A percentile compares a stretch with the other conserved stretches of the same genome.
phyloP scores from a whole-genome alignment of 2,113 vertebrate genomes.

The Cariama cristata region DNA sequence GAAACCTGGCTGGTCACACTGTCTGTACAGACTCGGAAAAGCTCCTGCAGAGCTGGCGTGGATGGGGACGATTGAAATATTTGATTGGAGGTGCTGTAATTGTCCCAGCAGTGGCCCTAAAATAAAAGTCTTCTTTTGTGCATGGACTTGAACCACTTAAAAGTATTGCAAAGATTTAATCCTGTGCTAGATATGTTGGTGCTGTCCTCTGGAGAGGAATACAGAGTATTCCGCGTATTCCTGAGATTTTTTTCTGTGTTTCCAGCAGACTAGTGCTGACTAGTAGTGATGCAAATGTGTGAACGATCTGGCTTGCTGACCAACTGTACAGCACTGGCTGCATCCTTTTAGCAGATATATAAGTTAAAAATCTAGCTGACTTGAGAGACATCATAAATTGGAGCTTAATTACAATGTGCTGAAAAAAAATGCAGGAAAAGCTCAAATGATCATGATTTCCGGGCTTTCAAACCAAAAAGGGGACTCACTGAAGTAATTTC shows the following conservation, averaged over 20 bases:
- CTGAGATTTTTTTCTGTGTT: not conserved
- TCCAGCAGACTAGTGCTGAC: not conserved
- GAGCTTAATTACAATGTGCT: not conserved
- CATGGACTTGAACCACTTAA: not conserved
- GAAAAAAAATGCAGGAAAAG: not conserved
- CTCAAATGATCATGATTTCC: constrained; percentile 19
- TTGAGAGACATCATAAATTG: not conserved
- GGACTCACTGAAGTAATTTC: constrained; percentile 47
- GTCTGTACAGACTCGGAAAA: not conserved
- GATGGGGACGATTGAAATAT: not conserved
- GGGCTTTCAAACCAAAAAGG: constrained; percentile 2
- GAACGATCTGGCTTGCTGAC: not conserved
- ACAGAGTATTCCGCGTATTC: rapidly evolving
- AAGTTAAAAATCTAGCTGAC: not conserved
- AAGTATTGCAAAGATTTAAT: not conserved
- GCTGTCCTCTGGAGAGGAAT: not conserved
- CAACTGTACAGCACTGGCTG: not conserved
- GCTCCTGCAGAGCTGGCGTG: not conserved
- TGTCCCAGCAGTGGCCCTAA: not conserved
- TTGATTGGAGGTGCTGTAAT: not conserved
- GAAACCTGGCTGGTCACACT: rapidly evolving
- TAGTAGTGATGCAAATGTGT: not conserved
- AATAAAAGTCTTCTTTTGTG: not conserved
- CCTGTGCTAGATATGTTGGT: not conserved
- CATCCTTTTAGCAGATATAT: not conserved